Evolutionary conservation across 2,113 vertebrate species (phyloP).

Genomic region (Lathamus discolor): DNA sequence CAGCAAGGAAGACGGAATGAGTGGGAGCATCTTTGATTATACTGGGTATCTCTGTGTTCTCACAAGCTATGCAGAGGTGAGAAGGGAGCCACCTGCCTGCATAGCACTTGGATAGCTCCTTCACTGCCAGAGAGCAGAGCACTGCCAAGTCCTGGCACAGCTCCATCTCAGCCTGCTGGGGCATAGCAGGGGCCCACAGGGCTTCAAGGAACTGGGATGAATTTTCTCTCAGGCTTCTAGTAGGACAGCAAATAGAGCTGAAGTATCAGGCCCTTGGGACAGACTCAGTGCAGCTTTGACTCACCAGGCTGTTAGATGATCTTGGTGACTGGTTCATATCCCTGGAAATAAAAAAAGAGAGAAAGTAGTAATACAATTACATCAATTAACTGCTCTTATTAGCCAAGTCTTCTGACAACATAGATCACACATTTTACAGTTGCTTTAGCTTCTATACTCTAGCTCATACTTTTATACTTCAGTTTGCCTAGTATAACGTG

Average conservation of each 20-base stretch:
- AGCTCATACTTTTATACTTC: not conserved
- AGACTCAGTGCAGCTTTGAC: not conserved
- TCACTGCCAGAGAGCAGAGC: not conserved
- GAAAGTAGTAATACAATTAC: not conserved
- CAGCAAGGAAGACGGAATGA: not conserved
- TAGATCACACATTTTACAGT: not conserved
- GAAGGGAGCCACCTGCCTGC: not conserved
- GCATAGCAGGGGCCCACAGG: rapidly evolving
- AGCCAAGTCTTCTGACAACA: not conserved
- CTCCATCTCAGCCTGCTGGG: not conserved
- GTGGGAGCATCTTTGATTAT: not conserved
- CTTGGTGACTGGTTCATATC: conserved; percentile 76
- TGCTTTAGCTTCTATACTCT: not conserved
- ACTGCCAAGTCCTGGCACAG: not conserved
- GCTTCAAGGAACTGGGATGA: not conserved
- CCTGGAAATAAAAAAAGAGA: conserved; percentile 59
- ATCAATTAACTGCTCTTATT: not conserved
- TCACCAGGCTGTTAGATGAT: conserved; percentile 77
- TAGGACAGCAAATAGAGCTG: not conserved
- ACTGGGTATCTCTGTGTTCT: not conserved
- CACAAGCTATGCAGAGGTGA: not conserved
- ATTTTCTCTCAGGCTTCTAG: not conserved
- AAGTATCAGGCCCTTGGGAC: not conserved
- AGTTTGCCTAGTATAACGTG: not conserved
- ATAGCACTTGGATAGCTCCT: not conserved